A percentile compares a stretch with the other conserved stretches of the same genome.
These are phyloP conservation scores for Clytia hemisphaerica DNA, from an alignment of 30 jellyfish, hydroid and myxozoan genomes.

Conservation along the genomic window DNA sequence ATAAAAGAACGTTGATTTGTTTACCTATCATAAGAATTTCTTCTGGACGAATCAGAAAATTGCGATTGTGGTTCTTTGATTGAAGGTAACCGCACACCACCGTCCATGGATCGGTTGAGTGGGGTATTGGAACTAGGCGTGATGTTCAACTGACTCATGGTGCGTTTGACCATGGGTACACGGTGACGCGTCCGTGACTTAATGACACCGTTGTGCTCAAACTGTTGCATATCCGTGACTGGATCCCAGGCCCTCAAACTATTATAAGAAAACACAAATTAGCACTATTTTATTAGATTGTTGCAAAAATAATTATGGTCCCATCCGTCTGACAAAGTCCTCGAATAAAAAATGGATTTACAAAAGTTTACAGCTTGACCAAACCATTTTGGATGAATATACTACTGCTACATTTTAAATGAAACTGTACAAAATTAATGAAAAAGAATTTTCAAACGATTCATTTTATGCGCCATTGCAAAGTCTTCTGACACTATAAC, in stretches of 20 bases:
- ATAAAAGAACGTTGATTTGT: too few species aligned
- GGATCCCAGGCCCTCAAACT: conserved; percentile 98
- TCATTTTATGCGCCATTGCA: too few species aligned
- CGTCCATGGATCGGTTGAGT: not conserved
- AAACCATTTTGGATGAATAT: not conserved
- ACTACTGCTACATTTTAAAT: not conserved
- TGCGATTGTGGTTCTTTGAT: conserved; percentile 64
- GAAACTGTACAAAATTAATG: too few species aligned
- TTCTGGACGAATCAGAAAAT: conserved; percentile 7
- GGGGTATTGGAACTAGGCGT: not conserved
- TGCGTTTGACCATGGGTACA: conserved; percentile 68
- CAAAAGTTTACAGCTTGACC: not conserved
- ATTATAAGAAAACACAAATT: conserved; percentile 13
- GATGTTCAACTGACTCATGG: conserved; percentile 60
- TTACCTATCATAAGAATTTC: conserved; percentile 7
- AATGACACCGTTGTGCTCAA: conserved; percentile 72
- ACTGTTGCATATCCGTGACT: conserved; percentile 74
- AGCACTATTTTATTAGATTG: too few species aligned
- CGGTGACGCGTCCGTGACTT: conserved; percentile 73
- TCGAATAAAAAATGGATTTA: not conserved
- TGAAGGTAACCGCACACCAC: conserved; percentile 78
- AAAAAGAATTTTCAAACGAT: too few species aligned
- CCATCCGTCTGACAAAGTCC: not conserved
- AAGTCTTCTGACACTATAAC: too few species aligned
- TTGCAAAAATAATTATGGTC: not conserved